Evolutionary conservation across 2,888 invertebrate genomes (phyloP).

Genomic region (Hyposoter didymator): DNA sequence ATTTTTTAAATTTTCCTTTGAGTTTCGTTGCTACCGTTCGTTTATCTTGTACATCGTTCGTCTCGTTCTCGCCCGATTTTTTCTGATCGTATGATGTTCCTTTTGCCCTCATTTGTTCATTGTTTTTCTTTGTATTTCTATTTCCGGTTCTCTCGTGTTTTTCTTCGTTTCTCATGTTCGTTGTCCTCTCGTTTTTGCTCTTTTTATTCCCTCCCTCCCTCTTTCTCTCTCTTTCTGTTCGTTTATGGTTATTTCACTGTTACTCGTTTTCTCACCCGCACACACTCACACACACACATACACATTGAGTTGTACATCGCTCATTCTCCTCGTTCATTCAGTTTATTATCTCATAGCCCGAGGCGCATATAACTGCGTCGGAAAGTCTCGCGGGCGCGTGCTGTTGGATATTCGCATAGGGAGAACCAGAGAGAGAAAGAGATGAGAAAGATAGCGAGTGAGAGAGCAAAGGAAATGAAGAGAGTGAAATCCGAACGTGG

Average conservation of each 20-base stretch:
- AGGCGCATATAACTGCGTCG: slow-evolving; percentile 60
- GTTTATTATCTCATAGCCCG: slow-evolving; percentile 67
- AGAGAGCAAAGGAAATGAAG: slow-evolving; percentile 20
- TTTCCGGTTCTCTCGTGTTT: neutral
- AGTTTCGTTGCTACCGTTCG: neutral
- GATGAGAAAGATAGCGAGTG: neutral
- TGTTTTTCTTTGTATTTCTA: too few relatives aligned
- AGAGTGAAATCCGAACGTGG: slow-evolving; percentile 53
- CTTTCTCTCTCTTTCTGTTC: neutral
- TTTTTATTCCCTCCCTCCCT: neutral
- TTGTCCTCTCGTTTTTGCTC: neutral
- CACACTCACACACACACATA: slow-evolving; percentile 4
- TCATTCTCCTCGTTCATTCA: slow-evolving; percentile 59
- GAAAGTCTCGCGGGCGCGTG: slow-evolving; percentile 62
- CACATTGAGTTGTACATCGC: slow-evolving; percentile 25
- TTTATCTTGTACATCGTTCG: neutral
- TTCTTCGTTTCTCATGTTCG: neutral
- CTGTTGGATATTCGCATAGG: slow-evolving; percentile 34
- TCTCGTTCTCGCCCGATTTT: neutral
- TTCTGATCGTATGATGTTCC: neutral
- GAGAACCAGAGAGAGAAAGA: neutral
- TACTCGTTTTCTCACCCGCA: slow-evolving; percentile 7
- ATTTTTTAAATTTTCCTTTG: neutral
- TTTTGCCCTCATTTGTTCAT: neutral
- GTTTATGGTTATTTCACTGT: slow-evolving; percentile 8